Base-by-base conservation (phyloP, 2,888 invertebrate genomes). In the Netelia inedita region DNA sequence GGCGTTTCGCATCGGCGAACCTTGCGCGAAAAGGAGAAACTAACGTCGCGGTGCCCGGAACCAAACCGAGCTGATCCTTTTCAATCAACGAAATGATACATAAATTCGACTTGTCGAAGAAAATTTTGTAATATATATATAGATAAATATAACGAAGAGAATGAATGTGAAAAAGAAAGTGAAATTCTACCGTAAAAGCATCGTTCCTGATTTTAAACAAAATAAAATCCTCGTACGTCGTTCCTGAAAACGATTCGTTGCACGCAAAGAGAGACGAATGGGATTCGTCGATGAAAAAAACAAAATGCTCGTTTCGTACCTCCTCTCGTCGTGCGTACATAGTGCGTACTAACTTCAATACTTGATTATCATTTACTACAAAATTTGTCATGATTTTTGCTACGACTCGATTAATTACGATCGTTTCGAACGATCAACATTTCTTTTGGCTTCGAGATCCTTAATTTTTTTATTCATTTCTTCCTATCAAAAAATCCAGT, bases 91-190 rank as follows among this genome's bases (percentile, higher is more conserved):
- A 28, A 14, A 35, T 50, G 63, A 43, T 57, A 73, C 14, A 71
- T 23, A 19, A 23, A 41, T 69, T 61, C 55, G 46, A 41, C 16
- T 21, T 43, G 65, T 65, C 72, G 53, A 1, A 35, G 35, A 35
- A 21, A 75, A 43, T 73, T 83, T 83, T 83, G 79, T 80, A 83
- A 79, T 61, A 75, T 75, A 75, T 66, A 50, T 41, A 75, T 75
- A 83, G 50, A 35, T 72, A 65, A 23, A 72, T 57, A 61, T 74
- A 69, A 69, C 41, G 69, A 28, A 66, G 14, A 50, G 10, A 66
- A 65, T 61, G 9, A 65, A 35, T 23, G 16, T 11, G 2, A 6
- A 57, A 46, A 72, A 16, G 19, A n/a, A 6, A 41, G 63, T 63
- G 61, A 50, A 79, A 75, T 66, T 66, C 21, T 83, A 83, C 43